Base-by-base conservation (phyloP, 2,888 invertebrate species). In the Tachina lurida region DNA sequence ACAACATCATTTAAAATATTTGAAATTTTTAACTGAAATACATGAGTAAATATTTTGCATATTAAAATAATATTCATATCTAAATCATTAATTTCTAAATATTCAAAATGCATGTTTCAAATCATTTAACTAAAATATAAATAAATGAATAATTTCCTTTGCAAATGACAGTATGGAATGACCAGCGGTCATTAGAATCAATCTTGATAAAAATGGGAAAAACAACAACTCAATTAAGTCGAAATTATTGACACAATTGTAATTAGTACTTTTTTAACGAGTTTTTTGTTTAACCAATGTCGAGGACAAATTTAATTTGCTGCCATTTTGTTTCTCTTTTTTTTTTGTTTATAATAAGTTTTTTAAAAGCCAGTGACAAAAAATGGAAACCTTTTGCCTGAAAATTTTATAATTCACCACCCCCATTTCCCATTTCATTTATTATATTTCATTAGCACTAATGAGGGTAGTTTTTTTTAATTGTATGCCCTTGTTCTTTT, bases 111-210 rank as follows among this genome's bases (percentile, higher is more conserved):
- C 71, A 73, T 77, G 77, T 73, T 60, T 77, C 19, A 68, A 60
- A 54, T 68, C 74, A 74, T 74, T 81, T 83, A 73, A 54, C 39
- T 22, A 13, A 10, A 17, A 43, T 45, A 17, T 2, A 49, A 67
- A 67, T 67, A 49, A 67, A 49, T 54, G 19, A 58, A 60, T 12
- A 75, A 86, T 84, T 87, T 88, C 87, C 88, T 70, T 78, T 87
- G 87, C 84, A 85, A 88, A 88, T 86, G 88, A 68, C 86, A 77
- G 60, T 84, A 87, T 88, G 54, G 87, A 87, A 81, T 88, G 88
- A 87, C 87, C 87, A 87, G 54, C 78, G 31, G 84, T 76, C 83
- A 87, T 88, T 88, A 84, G 80, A 82, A 86, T 85, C 58, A 67
- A 76, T 76, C 58, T 68, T 47, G 67, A 70, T 78, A 62, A 67